Evolutionary conservation across 2,797 vertebrate species (phyloP).

Genomic region (Geotrypetes seraphini): DNA sequence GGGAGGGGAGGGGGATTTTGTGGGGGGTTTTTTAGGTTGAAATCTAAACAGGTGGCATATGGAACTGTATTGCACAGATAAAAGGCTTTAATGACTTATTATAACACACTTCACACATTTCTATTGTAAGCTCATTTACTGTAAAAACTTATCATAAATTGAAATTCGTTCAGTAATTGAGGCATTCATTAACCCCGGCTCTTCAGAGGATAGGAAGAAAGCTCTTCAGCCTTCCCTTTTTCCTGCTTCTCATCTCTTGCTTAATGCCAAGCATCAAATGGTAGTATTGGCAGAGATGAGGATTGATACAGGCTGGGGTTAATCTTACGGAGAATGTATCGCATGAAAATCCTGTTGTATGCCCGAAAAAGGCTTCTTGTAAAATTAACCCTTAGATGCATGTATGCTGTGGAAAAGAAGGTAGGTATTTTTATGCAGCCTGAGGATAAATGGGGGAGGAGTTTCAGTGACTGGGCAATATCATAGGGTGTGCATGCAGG

Average conservation of each 20-base stretch:
- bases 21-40: slow-evolving; percentile 7
- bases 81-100: slow-evolving; percentile 7
- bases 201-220: rapidly evolving
- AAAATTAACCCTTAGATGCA: too few species aligned
- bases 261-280: neutral
- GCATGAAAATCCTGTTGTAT: too few species aligned
- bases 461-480: too few species aligned
- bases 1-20: too few species aligned
- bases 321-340: too few species aligned
- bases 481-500: too few species aligned
- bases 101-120: slow-evolving; percentile 3
- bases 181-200: rapidly evolving
- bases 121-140: neutral
- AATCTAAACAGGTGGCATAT: slow-evolving; percentile 17
- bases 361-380: too few species aligned
- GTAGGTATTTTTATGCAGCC: too few species aligned
- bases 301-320: neutral
- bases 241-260: neutral
- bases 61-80: slow-evolving; percentile 2
- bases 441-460: too few species aligned
- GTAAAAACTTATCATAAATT: neutral
- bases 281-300: rapidly evolving
- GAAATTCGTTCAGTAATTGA: neutral
- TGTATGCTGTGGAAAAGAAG: too few species aligned
- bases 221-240: neutral